Evolutionary conservation across 2,797 vertebrate species (phyloP).

Genomic region (Anguilla obscura): DNA sequence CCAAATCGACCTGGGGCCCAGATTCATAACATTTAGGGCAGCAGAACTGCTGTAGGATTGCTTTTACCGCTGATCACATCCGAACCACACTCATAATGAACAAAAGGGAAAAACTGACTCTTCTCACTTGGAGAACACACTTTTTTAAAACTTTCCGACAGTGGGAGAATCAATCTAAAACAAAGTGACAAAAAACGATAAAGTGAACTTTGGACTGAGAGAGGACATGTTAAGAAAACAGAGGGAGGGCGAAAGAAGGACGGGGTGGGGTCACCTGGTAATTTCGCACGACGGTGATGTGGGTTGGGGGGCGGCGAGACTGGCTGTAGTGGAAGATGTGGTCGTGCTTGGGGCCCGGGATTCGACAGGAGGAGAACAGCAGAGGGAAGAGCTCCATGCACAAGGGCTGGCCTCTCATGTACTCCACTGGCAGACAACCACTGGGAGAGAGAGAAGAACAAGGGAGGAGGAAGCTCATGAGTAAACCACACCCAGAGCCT

Average conservation of each 20-base stretch:
- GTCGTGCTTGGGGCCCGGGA: conserved; percentile 80
- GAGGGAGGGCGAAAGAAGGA: neutral
- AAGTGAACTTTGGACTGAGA: too few relatives aligned
- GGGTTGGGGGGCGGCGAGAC: conserved; percentile 64
- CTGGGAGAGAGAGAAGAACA: conserved; percentile 47
- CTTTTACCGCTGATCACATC: too few relatives aligned
- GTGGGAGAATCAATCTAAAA: too few relatives aligned
- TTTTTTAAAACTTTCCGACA: too few relatives aligned
- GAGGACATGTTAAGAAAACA: neutral
- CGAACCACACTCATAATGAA: too few relatives aligned
- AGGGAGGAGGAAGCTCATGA: neutral
- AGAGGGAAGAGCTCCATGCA: conserved; percentile 79
- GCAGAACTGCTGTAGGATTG: neutral
- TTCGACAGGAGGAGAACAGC: conserved; percentile 81
- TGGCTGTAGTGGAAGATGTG: conserved; percentile 67
- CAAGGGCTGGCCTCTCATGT: conserved; percentile 71
- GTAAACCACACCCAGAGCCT: too few relatives aligned
- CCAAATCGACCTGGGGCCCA: neutral
- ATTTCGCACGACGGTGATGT: conserved; percentile 81
- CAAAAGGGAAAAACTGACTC: too few relatives aligned
- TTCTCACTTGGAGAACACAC: too few relatives aligned
- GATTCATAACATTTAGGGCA: neutral
- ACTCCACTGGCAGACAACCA: conserved; percentile 65
- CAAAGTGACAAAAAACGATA: too few relatives aligned
- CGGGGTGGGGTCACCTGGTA: conserved; percentile 69